Percentiles rank a stretch among this genome's conserved stretches.
phyloP scores from a whole-genome alignment of 2,888 invertebrate genomes.

The Rhabditophanes sp. region DNA sequence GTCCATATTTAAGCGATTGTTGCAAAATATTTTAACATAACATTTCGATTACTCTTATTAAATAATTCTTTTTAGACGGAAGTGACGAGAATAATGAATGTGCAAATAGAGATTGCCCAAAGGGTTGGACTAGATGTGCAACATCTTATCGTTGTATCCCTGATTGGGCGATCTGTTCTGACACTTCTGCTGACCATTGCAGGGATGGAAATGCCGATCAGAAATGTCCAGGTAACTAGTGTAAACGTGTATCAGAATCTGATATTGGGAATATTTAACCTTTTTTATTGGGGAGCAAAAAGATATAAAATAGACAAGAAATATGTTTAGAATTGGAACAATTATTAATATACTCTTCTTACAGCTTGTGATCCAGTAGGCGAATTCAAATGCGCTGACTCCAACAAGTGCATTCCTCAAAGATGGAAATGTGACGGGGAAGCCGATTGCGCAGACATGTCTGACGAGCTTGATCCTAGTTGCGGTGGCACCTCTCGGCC shows the following conservation, averaged over 20 bases:
- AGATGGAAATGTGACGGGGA: slow-evolving; percentile 81
- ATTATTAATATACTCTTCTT: no score
- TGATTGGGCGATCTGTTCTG: slow-evolving; percentile 92
- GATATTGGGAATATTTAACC: no score
- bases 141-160: slow-evolving; percentile 63
- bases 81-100: slow-evolving; percentile 87
- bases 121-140: slow-evolving; percentile 85
- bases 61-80: slow-evolving; percentile 42
- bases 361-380: slow-evolving; percentile 67
- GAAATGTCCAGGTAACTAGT: no score
- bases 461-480: slow-evolving; percentile 52
- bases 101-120: slow-evolving; percentile 76
- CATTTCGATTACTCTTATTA: not conserved
- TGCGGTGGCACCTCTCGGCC: slow-evolving; percentile 56
- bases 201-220: slow-evolving; percentile 82
- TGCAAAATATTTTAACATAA: not conserved
- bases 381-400: slow-evolving; percentile 65
- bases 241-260: no score
- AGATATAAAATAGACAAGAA: no score
- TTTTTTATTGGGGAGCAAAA: no score
- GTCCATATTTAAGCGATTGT: no score
- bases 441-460: slow-evolving; percentile 77
- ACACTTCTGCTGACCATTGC: slow-evolving; percentile 78
- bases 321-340: no score
- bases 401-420: slow-evolving; percentile 56